Evolutionary conservation across 2,113 vertebrate genomes (phyloP).

Genomic region (Theristicus caerulescens): DNA sequence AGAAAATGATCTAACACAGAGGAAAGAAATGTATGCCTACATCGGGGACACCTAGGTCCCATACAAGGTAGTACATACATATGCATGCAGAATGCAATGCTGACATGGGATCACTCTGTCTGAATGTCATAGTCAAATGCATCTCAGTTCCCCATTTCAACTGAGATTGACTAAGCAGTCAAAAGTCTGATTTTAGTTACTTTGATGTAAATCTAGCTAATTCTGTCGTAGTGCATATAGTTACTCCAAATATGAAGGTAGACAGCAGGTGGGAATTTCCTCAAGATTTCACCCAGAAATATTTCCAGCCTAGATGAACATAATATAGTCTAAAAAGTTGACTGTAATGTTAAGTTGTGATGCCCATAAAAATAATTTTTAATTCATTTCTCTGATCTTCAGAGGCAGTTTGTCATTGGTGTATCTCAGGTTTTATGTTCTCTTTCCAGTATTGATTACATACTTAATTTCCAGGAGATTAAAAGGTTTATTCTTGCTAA

Average conservation of each 20-base stretch:
- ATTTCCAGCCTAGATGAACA: neutral
- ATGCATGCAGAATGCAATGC: neutral
- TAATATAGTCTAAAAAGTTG: neutral
- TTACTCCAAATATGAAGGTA: neutral
- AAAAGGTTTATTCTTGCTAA: neutral
- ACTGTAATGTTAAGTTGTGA: neutral
- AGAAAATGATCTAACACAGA: neutral
- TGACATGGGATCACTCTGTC: neutral
- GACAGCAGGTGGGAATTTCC: neutral
- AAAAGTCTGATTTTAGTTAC: neutral
- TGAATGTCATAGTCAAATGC: neutral
- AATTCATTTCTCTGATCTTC: neutral
- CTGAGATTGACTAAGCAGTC: neutral
- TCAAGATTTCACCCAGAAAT: neutral
- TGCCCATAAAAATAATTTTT: neutral
- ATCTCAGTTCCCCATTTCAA: neutral
- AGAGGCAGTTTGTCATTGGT: neutral
- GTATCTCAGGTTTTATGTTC: neutral
- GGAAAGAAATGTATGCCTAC: neutral
- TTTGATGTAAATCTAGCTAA: neutral
- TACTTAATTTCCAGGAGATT: neutral
- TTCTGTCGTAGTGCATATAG: neutral
- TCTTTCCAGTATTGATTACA: neutral
- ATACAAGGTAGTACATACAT: neutral
- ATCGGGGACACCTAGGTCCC: fast-evolving